These are phyloP conservation scores for Aphodius sticticus DNA, from an alignment of 2,888 invertebrate species.

Conservation along the genomic window DNA sequence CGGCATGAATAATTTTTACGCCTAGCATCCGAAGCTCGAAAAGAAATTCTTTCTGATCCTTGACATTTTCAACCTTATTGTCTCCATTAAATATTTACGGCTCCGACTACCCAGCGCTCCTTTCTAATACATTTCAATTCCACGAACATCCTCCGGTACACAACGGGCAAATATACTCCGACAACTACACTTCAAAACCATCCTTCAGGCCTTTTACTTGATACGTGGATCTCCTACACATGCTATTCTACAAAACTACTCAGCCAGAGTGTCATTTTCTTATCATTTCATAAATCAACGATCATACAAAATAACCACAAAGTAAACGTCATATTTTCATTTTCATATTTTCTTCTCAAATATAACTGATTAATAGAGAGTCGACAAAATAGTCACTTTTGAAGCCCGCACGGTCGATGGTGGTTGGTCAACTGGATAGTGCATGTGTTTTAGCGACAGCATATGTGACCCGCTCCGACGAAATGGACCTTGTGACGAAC, in stretches of 20 bases:
- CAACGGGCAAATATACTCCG: background rate
- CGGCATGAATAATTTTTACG: slow-evolving; percentile 37
- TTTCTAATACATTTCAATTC: slow-evolving; percentile 20
- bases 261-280: background rate
- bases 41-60: slow-evolving; percentile 27
- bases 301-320: background rate
- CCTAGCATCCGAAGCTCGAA: slow-evolving; percentile 25
- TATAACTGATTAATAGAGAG: no score
- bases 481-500: no score
- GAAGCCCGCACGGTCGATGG: no score
- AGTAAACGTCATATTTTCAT: background rate
- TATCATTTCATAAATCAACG: background rate
- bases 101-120: background rate
- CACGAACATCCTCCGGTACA: background rate
- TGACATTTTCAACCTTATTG: slow-evolving; percentile 29
- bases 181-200: background rate
- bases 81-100: slow-evolving; percentile 31
- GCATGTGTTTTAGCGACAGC: no score
- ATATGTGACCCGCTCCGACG: no score
- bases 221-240: background rate
- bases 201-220: background rate
- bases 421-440: no score
- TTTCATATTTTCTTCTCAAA: no score
- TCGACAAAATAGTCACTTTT: no score
- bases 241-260: background rate